These are phyloP conservation scores for Poicephalus meyeri DNA, from an alignment of 2,113 vertebrate genomes.

Conservation along the genomic window DNA sequence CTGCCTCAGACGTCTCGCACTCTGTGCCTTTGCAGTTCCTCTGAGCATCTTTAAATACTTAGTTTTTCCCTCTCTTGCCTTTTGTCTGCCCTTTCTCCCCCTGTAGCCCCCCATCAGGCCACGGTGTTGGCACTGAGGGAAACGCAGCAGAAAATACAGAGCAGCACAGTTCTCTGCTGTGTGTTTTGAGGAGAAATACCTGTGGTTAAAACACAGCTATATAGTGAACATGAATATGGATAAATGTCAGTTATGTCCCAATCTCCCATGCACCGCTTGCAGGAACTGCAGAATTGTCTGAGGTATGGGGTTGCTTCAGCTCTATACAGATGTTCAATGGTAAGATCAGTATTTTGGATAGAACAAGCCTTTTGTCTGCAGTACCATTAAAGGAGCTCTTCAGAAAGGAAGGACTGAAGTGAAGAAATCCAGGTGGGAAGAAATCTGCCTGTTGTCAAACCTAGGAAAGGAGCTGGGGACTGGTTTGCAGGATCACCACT, in stretches of 20 bases:
- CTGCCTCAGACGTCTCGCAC: not conserved
- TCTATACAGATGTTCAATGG: not conserved
- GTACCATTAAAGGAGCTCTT: not conserved
- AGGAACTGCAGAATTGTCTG: not conserved
- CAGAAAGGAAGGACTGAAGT: not conserved
- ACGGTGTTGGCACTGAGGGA: not conserved
- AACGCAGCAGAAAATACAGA: not conserved
- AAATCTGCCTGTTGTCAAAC: not conserved
- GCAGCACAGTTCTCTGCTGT: not conserved
- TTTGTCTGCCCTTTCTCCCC: not conserved
- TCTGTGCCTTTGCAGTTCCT: not conserved
- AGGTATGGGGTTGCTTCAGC: not conserved
- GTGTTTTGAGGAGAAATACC: not conserved
- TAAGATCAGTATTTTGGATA: not conserved
- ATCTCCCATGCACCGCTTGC: not conserved
- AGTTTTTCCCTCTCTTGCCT: not conserved
- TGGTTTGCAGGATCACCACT: not conserved
- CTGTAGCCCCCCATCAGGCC: not conserved
- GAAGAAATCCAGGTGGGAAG: not conserved
- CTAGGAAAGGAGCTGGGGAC: not conserved
- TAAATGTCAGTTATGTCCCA: not conserved
- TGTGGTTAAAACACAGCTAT: not conserved
- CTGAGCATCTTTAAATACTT: not conserved
- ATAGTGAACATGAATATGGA: not conserved
- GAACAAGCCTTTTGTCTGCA: not conserved